A percentile compares a stretch with the other conserved stretches of the same genome.
Conservation (phyloP, 2,888 invertebrate genomes). For the Eupithecia exiguata region DNA sequence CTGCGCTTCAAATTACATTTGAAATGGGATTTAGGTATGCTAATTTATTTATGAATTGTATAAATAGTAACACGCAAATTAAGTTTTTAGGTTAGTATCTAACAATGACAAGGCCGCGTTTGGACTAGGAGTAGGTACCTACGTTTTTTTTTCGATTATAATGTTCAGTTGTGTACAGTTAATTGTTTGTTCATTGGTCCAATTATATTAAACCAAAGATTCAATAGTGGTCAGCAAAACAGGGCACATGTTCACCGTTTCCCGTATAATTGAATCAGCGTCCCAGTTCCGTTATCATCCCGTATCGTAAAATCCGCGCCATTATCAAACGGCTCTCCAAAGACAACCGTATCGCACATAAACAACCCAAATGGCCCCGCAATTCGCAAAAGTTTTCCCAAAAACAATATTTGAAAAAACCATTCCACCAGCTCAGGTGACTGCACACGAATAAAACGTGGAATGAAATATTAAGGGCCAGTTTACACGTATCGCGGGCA, state of each 20-base stretch:
- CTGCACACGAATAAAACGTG: slow-evolving; percentile 66
- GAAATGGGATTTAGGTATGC: background rate
- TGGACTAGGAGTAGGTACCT: background rate
- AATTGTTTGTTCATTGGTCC: background rate
- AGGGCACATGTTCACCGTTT: background rate
- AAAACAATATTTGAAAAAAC: slow-evolving; percentile 51
- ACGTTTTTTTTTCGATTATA: background rate
- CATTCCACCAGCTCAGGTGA: slow-evolving; percentile 52
- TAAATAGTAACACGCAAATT: background rate
- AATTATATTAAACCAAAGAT: background rate
- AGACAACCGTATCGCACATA: slow-evolving; percentile 6
- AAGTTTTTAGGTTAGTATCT: background rate
- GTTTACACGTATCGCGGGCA: slow-evolving; percentile 70
- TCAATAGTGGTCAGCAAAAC: background rate
- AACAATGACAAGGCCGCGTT: background rate
- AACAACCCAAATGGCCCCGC: slow-evolving; percentile 23
- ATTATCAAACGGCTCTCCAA: slow-evolving; percentile 13
- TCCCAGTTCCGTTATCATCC: background rate
- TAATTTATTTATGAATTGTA: background rate
- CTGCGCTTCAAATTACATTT: background rate
- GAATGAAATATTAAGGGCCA: slow-evolving; percentile 71
- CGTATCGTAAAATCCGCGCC: slow-evolving; percentile 9
- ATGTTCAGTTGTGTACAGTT: background rate
- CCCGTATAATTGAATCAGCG: background rate
- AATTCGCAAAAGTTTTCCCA: slow-evolving; percentile 38